These are phyloP conservation scores for Eumacrocentrus americanus DNA, from an alignment of 2,888 invertebrate species.

Conservation along the genomic window DNA sequence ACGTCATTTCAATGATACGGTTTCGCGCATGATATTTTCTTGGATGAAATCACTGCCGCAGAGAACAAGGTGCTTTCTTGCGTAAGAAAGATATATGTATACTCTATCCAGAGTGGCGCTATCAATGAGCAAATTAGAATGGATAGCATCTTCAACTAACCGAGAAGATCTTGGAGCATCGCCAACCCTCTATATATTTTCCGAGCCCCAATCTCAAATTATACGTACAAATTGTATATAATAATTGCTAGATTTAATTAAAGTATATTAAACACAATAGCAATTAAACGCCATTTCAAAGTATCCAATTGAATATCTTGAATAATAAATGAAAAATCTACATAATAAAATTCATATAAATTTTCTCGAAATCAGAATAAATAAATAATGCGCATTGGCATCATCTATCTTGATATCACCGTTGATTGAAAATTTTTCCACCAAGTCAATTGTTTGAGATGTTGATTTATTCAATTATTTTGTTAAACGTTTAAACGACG, in stretches of 20 bases:
- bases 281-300: too few species aligned
- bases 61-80: background rate
- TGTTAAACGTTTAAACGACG: conserved; percentile 40
- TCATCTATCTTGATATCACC: too few species aligned
- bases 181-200: background rate
- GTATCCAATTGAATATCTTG: too few species aligned
- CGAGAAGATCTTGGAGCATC: conserved; percentile 3
- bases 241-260: background rate
- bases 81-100: background rate
- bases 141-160: background rate
- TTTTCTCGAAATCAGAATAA: too few species aligned
- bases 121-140: background rate
- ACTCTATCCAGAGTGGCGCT: conserved; percentile 3
- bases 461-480: conserved; percentile 37
- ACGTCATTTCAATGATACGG: background rate
- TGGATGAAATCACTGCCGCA: background rate
- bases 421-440: background rate
- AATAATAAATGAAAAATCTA: too few species aligned
- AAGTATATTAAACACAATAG: background rate
- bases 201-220: background rate
- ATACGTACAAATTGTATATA: background rate
- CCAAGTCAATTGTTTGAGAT: background rate
- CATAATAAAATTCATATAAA: too few species aligned
- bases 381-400: too few species aligned
- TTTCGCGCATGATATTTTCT: background rate